phyloP scores from a whole-genome alignment of 2,797 vertebrate species.

The Anisognathus igniventris region DNA sequence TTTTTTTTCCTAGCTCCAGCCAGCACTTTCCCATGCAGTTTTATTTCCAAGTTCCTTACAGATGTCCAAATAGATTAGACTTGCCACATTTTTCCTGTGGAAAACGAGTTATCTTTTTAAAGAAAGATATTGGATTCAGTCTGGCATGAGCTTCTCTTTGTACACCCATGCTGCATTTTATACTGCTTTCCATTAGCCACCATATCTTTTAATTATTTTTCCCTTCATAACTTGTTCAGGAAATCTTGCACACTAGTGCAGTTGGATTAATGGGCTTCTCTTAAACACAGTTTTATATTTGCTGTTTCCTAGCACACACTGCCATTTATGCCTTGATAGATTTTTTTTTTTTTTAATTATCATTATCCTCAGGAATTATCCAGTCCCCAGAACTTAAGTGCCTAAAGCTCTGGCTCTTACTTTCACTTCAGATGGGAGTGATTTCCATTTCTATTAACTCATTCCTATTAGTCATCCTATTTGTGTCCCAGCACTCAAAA shows the following conservation, averaged over 20 bases:
- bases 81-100: background rate
- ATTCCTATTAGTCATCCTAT: background rate
- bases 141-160: background rate
- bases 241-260: background rate
- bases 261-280: constrained; percentile 11
- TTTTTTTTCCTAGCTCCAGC: background rate
- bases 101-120: background rate
- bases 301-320: background rate
- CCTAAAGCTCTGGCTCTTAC: background rate
- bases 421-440: background rate
- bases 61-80: constrained; percentile 1
- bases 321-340: constrained; percentile 21
- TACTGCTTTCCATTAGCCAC: background rate
- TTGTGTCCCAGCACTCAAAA: background rate
- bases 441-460: constrained; percentile 39
- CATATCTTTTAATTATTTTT: constrained; percentile 31
- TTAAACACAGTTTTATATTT: constrained; percentile 4
- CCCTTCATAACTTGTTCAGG: constrained; percentile 9
- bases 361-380: constrained; percentile 20
- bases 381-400: background rate
- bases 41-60: background rate
- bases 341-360: constrained; percentile 1
- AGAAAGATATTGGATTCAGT: background rate
- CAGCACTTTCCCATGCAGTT: background rate
- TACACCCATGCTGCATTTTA: background rate